Percentiles rank a stretch among this genome's conserved stretches.
These are phyloP conservation scores for Zoanthus sansibaricus DNA, from an alignment of 92 coral and sea anemone species.

Conservation along the genomic window DNA sequence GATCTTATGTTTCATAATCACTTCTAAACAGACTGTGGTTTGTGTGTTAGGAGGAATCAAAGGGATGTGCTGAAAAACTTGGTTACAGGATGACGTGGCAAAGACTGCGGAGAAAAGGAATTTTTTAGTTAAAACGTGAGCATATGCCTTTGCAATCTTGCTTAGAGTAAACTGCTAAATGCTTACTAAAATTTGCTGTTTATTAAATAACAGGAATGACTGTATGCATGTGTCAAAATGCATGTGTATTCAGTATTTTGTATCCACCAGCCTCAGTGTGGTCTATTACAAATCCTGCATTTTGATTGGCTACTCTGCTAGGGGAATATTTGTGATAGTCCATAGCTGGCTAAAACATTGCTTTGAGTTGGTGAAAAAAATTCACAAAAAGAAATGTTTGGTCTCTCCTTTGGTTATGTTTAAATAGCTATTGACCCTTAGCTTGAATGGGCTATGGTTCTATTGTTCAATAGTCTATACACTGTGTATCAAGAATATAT, in stretches of 20 bases:
- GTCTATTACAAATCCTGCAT: neutral
- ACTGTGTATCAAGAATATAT: neutral
- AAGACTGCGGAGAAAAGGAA: slow-evolving; percentile 33
- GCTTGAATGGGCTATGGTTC: slow-evolving; percentile 9
- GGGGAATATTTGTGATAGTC: slow-evolving; percentile 5
- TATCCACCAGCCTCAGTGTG: slow-evolving; percentile 7
- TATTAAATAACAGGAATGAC: slow-evolving; percentile 3
- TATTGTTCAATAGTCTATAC: slow-evolving; percentile 3
- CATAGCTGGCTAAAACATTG: slow-evolving; percentile 5
- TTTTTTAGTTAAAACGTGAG: slow-evolving; percentile 39
- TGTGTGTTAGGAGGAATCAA: slow-evolving; percentile 37
- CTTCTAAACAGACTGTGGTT: slow-evolving; percentile 1
- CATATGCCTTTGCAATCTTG: slow-evolving; percentile 8
- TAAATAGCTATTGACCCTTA: slow-evolving; percentile 6
- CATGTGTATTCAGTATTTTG: slow-evolving; percentile 6
- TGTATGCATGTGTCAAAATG: slow-evolving; percentile 7
- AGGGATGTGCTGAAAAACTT: slow-evolving; percentile 27
- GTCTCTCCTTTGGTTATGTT: slow-evolving; percentile 1
- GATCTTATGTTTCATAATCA: slow-evolving; percentile 2
- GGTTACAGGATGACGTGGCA: slow-evolving; percentile 37
- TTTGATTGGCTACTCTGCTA: neutral
- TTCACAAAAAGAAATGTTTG: slow-evolving; percentile 5
- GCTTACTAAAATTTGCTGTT: slow-evolving; percentile 1
- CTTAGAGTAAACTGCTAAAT: slow-evolving; percentile 6
- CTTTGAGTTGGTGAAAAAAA: neutral